Conservation (phyloP, 2,888 invertebrate genomes). For the Tetramorium bicarinatum region DNA sequence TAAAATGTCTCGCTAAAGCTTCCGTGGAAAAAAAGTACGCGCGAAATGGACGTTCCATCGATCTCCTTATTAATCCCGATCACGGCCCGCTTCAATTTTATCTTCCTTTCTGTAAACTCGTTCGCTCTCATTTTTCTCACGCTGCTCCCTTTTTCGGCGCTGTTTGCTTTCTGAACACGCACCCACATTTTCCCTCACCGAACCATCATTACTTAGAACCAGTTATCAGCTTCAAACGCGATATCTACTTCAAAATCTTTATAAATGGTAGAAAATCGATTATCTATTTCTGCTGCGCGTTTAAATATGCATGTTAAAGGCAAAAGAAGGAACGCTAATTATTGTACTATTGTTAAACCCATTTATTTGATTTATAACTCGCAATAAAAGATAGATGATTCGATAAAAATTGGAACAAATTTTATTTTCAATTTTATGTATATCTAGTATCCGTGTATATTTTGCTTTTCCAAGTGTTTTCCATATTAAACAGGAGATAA, state of each 20-base stretch:
- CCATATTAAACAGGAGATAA: background rate
- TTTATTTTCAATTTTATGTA: background rate
- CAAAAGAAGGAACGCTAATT: background rate
- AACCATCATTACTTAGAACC: slow-evolving; percentile 47
- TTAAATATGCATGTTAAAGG: background rate
- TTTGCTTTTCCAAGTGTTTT: background rate
- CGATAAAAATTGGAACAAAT: background rate
- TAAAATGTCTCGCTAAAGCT: background rate
- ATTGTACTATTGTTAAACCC: background rate
- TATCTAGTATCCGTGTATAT: background rate
- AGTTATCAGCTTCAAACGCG: slow-evolving; percentile 31
- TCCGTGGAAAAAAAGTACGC: background rate
- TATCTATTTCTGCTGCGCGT: background rate
- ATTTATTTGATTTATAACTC: background rate
- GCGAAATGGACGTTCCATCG: slow-evolving; percentile 13
- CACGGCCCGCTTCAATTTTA: slow-evolving; percentile 48
- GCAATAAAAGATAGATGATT: background rate
- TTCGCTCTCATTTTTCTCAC: slow-evolving; percentile 46
- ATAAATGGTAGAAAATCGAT: slow-evolving; percentile 32
- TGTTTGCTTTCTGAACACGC: slow-evolving; percentile 59
- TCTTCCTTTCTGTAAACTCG: slow-evolving; percentile 45
- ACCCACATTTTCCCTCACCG: slow-evolving; percentile 36
- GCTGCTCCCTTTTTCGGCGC: slow-evolving; percentile 19
- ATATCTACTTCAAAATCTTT: slow-evolving; percentile 37
- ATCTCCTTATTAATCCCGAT: slow-evolving; percentile 48